Base-by-base conservation (phyloP, 2,797 vertebrate genomes). In the Apogon hyalosoma region DNA sequence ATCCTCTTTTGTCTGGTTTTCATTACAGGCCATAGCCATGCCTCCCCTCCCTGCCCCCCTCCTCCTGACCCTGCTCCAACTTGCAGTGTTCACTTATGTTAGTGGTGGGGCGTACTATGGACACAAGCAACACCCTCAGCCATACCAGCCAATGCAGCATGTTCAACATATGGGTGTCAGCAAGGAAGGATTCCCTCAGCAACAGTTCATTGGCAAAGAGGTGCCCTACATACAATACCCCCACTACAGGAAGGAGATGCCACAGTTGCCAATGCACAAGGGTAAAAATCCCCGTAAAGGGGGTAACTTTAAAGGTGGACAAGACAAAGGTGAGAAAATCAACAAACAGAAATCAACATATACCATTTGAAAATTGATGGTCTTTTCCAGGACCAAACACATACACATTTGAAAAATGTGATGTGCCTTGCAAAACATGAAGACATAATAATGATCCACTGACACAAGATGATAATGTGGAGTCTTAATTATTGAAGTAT, bases 221-320 rank as follows among this genome's bases (percentile, higher is more conserved):
- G 57, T 95, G 51, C 95, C 95, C 42, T 97, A 96, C 47, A 91
- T 97, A 90, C 95, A 95, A 16, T 98, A 97, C 0, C 96, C 95
- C 54, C 96, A 96, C 18, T 99, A 98, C 87, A 94, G 95, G 89
- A 99, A 99, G 88, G 97, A 98, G 69, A 82, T 96, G 4, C 96
- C 95, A 0, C 96, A 96, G 63, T 89, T 95, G 63, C 97, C 96
- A 28, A 90, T 96, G 84, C 93, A 94, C 2, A 95, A 96, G 85
- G 97, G 96, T 73, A 96, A 98, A 76, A 95, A 82, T 76, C 86
- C 92, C 72, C 96, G 94, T 69, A 98, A 97, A 74, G 95, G 91
- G 0, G 82, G 71, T 0, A 42, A 52, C 42, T 89, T 86, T 59
- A 85, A 86, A 1, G 87, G 85, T 39, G 85, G 89, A 31, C 87